These are phyloP conservation scores for Beaufortia kweichowensis DNA, from an alignment of 2,113 vertebrate species.

Conservation along the genomic window DNA sequence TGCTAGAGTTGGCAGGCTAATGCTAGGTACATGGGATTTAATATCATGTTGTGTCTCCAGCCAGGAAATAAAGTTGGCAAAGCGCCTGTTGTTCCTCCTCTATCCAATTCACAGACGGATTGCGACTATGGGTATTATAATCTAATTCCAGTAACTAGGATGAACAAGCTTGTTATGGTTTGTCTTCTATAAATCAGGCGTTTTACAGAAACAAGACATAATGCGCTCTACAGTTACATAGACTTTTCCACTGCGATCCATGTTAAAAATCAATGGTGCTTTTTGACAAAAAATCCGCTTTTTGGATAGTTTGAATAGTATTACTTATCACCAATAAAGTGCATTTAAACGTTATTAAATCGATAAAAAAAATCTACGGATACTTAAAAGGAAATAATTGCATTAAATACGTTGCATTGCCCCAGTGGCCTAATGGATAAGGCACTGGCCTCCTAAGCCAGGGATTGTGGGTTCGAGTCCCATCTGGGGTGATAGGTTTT, in stretches of 20 bases:
- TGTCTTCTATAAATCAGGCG: background rate
- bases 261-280: too few species aligned
- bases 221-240: background rate
- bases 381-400: too few species aligned
- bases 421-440: conserved; percentile 58
- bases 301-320: too few species aligned
- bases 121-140: background rate
- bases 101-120: background rate
- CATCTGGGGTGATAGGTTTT: conserved; percentile 48
- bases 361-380: too few species aligned
- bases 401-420: too few species aligned
- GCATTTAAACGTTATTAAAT: too few species aligned
- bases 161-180: too few species aligned
- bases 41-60: background rate
- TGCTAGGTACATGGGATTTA: conserved; percentile 5
- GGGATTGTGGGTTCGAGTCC: conserved; percentile 59
- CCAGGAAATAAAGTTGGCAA: conserved; percentile 33
- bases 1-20: conserved; percentile 12
- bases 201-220: background rate
- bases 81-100: conserved; percentile 10
- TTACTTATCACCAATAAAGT: too few species aligned
- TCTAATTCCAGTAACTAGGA: background rate
- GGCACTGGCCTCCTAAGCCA: conserved; percentile 57
- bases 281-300: too few species aligned
- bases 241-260: background rate